A percentile compares a stretch with the other conserved stretches of the same genome.
phyloP scores from a whole-genome alignment of 2,797 vertebrate genomes.

The Acanthopagrus latus region DNA sequence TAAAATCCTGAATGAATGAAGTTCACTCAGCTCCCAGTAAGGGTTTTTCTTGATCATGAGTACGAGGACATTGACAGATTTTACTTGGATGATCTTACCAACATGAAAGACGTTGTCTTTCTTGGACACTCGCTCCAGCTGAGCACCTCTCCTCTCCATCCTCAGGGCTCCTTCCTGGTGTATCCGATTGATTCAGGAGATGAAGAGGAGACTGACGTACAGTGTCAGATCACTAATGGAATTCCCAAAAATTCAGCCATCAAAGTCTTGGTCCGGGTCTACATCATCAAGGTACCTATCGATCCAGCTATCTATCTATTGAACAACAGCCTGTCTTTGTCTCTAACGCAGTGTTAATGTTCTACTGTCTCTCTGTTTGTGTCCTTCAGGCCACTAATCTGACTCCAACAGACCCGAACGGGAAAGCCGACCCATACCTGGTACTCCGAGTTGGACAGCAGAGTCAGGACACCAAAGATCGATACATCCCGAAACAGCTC shows the following conservation, averaged over 20 bases:
- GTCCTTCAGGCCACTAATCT: slow-evolving; percentile 89
- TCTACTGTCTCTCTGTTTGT: slow-evolving; percentile 10
- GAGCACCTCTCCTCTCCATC: not conserved
- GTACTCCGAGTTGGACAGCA: slow-evolving; percentile 88
- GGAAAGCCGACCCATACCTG: slow-evolving; percentile 95
- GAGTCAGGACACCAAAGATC: slow-evolving; percentile 87
- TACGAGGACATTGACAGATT: too few species aligned
- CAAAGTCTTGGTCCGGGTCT: slow-evolving; percentile 92
- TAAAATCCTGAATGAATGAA: too few species aligned
- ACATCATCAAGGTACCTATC: slow-evolving; percentile 90
- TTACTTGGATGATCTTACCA: too few species aligned
- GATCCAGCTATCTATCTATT: not conserved
- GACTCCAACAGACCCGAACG: slow-evolving; percentile 92
- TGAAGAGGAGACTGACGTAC: slow-evolving; percentile 72
- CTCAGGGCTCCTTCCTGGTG: slow-evolving; percentile 93
- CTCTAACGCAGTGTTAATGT: not conserved
- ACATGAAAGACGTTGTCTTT: too few species aligned
- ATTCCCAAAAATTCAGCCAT: slow-evolving; percentile 92
- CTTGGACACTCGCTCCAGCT: too few species aligned
- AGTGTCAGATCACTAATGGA: slow-evolving; percentile 85
- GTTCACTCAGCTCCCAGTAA: too few species aligned
- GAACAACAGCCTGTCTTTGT: not conserved
- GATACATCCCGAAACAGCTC: slow-evolving; percentile 96
- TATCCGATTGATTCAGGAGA: slow-evolving; percentile 86
- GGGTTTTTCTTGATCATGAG: too few species aligned